phyloP scores from a whole-genome alignment of 2,113 vertebrate species.

The Ancistrus triradiatus region DNA sequence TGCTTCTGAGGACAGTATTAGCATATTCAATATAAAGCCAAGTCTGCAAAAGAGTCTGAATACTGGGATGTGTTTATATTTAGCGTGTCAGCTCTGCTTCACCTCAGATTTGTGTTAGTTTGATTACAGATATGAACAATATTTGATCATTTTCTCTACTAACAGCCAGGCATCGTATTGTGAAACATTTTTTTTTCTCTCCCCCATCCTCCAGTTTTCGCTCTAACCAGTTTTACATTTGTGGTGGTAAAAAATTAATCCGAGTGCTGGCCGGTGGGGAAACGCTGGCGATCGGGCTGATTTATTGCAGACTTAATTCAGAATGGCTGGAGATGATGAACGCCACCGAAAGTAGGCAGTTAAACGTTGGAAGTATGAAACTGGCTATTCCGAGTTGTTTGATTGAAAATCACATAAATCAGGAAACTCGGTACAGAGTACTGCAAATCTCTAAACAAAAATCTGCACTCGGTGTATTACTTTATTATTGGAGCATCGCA shows the following conservation, averaged over 20 bases:
- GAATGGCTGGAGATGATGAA: slow-evolving; percentile 68
- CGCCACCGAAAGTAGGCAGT: slow-evolving; percentile 59
- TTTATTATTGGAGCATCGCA: slow-evolving; percentile 33
- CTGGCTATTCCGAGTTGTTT: slow-evolving; percentile 48
- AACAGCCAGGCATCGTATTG: slow-evolving; percentile 40
- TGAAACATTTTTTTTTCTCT: not conserved
- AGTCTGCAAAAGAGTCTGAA: not conserved
- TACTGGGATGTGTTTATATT: slow-evolving; percentile 28
- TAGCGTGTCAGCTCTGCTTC: not conserved
- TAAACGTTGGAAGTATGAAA: slow-evolving; percentile 51
- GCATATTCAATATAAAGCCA: slow-evolving; percentile 30
- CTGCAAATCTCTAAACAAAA: slow-evolving; percentile 42
- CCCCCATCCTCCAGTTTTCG: slow-evolving; percentile 31
- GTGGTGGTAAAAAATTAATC: slow-evolving; percentile 64
- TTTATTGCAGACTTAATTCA: slow-evolving; percentile 73
- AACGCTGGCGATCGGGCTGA: slow-evolving; percentile 64
- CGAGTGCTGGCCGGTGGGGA: slow-evolving; percentile 55
- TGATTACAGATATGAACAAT: slow-evolving; percentile 43
- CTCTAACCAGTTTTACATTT: slow-evolving; percentile 55
- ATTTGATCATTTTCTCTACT: slow-evolving; percentile 55
- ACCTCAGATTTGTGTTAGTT: slow-evolving; percentile 34
- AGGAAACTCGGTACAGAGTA: slow-evolving; percentile 30
- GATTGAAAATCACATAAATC: slow-evolving; percentile 54
- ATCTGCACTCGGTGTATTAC: slow-evolving; percentile 27
- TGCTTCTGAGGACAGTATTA: slow-evolving; percentile 27